Evolutionary conservation across 2,888 invertebrate species (phyloP), one percentile per base, ranked within the genome.

Genomic region (Galerucella calmariensis): DNA sequence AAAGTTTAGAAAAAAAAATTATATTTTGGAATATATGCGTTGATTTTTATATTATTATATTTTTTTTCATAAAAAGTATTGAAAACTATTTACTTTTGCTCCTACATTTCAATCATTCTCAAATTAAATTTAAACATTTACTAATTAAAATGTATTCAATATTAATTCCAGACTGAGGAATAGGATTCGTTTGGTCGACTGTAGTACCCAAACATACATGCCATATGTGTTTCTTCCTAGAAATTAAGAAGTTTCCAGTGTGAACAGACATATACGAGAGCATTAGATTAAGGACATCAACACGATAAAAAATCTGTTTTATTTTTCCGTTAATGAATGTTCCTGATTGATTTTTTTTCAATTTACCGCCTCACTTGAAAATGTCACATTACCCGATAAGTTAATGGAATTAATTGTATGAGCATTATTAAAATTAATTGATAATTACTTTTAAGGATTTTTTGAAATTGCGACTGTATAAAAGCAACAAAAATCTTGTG

Each of bases 151-250:
- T 27, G 11, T 59, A 10, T 59, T 2, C 12, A 59, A 59, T 27
- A 11, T 11, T n/a, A 35, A 65, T 65, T 65, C 56, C 53, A 24
- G 16, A 44, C 71, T 44, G 41, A 11, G 46, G 9, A 46, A 65
- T 20, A 44, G 35, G 58, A 67, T 65, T 72, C 59, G 65, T 69
- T 51, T 81, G 81, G 81, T 65, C 80, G 69, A 74, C 76, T 81
- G 75, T 59, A 72, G 48, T 67, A 48, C 72, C 51, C 69, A 68
- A 68, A 62, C 75, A 74, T 79, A 76, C 73, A 66, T 70, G 76
- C 81, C 81, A 81, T 79, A 78, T 81, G 81, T 81, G 81, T 77
- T 75, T 77, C 77, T 81, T 80, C 81, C 75, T 77, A 73, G 79
- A 79, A 81, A 80, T 79, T 68, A 77, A 79, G 77, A 76, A 77